Conservation (phyloP, 2,888 invertebrate species). For the Drosophila nigricruria region DNA sequence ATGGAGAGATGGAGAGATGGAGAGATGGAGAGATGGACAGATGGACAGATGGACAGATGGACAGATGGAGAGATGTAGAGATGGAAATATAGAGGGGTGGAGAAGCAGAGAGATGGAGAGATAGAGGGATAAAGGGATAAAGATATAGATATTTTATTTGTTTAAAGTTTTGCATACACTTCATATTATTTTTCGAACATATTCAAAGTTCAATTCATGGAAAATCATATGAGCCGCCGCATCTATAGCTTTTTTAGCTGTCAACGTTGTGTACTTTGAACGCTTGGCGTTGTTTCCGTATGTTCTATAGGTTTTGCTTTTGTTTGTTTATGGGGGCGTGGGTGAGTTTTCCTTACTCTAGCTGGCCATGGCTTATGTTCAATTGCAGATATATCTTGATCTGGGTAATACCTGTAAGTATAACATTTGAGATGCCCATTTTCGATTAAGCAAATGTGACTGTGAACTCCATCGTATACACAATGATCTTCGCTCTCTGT, state of each 20-base stretch:
- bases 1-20: neutral
- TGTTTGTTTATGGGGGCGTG: too few relatives aligned
- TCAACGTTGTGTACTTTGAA: too few relatives aligned
- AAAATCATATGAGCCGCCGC: neutral
- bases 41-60: neutral
- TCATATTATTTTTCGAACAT: neutral
- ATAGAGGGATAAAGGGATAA: too few relatives aligned
- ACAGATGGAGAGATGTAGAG: neutral
- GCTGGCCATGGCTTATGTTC: neutral
- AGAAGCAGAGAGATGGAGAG: neutral
- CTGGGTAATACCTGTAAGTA: neutral
- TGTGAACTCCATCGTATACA: neutral
- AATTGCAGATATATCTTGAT: slow-evolving; percentile 20
- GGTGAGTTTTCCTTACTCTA: too few relatives aligned
- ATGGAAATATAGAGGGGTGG: neutral
- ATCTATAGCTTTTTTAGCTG: too few relatives aligned
- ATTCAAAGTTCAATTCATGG: neutral
- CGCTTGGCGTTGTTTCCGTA: too few relatives aligned
- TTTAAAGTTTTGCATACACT: neutral
- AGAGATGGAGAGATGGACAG: neutral
- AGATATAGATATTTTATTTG: neutral
- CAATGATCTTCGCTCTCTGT: neutral
- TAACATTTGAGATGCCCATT: slow-evolving; percentile 14
- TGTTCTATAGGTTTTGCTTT: too few relatives aligned
- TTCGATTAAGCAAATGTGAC: slow-evolving; percentile 31